phyloP scores from a whole-genome alignment of 2,113 vertebrate genomes.

The Mirza zaza region DNA sequence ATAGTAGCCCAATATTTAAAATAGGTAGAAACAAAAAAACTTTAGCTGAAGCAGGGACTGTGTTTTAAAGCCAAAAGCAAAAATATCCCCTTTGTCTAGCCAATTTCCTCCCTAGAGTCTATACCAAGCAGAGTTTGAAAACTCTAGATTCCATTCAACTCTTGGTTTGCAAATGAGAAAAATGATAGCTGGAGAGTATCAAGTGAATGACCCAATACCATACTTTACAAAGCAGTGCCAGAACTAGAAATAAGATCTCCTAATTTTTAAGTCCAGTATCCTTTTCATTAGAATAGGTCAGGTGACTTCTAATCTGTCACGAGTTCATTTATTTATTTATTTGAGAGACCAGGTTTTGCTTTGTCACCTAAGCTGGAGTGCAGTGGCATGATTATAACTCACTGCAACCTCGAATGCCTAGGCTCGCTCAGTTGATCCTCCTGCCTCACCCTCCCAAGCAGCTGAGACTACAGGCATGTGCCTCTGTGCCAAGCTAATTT shows the following conservation, averaged over 20 bases:
- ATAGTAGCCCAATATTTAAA: background rate
- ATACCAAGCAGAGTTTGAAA: background rate
- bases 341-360: too few relatives aligned
- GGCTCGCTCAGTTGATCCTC: too few relatives aligned
- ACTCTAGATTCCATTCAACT: background rate
- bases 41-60: background rate
- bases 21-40: background rate
- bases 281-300: background rate
- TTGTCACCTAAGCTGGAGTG: too few relatives aligned
- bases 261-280: background rate
- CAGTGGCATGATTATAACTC: too few relatives aligned
- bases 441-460: too few relatives aligned
- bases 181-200: background rate
- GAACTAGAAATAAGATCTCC: background rate
- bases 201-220: background rate
- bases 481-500: too few relatives aligned
- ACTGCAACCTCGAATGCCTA: too few relatives aligned
- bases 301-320: background rate
- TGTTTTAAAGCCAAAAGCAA: background rate
- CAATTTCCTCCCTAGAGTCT: background rate
- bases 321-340: background rate
- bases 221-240: background rate
- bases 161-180: background rate
- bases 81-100: background rate
- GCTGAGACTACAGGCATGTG: too few relatives aligned